Base-by-base conservation (phyloP, 1,140 invertebrate genomes). In the Arctopsyche grandis region DNA sequence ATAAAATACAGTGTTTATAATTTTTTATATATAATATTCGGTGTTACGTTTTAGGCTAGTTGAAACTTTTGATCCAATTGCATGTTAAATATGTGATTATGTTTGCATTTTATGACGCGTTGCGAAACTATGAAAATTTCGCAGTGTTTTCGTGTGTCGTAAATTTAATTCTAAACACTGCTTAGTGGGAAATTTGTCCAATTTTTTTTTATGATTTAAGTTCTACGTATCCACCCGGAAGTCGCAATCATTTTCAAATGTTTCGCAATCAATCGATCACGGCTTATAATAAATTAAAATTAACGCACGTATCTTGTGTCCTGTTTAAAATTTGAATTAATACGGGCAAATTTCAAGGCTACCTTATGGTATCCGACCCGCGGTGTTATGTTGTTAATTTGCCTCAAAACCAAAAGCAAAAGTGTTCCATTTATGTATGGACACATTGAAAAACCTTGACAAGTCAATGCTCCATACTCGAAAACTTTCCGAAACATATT, bases 291-390 rank as follows among this genome's bases (percentile, higher is more conserved):
- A 60, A 60, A 60, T 52, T 52, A 60, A 60, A 19, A 21, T 19
- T 38, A 38, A 38, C 29, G 7, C 7, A 38, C 29, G 29, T 38
- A 1, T 60, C 9, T 5, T 60, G 21, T 60, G 56, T 60, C 56
- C 56, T 60, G 56, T 60, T 60, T 38, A 19, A 60, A 60, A 19
- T 19, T 60, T 60, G 56, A 60, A 19, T 38, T 38, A 38, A 38
- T 38, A 38, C 29, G 29, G 29, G 29, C 19, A 60, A 9, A 60
- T 16, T 19, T 7, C 56, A 60, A 60, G 56, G 56, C 19, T 60
- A 21, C 21, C 5, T 60, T 60, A 16, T 21, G 29, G 7, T 38
- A 38, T 38, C 29, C 29, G 7, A 38, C 7, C 29, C 3, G 29
- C 7, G 21, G 48, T 12, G 48, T 60, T 60, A 38, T 19, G 56